Evolutionary conservation across 2,797 vertebrate genomes (phyloP).

Genomic region (Sebastes oblongus): DNA sequence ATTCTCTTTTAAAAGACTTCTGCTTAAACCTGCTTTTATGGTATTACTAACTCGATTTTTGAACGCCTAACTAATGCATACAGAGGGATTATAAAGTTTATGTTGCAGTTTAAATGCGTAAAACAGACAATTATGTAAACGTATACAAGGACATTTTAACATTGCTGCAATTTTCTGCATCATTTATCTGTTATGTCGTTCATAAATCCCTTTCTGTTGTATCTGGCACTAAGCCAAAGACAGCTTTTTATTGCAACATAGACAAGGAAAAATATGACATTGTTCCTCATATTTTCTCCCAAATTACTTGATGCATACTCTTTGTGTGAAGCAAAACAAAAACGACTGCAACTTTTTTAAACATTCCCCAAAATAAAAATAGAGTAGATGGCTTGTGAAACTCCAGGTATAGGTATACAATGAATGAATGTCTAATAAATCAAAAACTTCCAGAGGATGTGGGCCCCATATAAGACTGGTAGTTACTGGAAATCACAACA

Average conservation of each 20-base stretch:
- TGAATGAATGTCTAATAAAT: not conserved
- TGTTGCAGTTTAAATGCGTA: not conserved
- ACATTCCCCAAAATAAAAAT: not conserved
- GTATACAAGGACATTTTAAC: not conserved
- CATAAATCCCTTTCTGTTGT: not conserved
- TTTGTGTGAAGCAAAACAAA: too few relatives aligned
- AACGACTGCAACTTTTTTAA: too few relatives aligned
- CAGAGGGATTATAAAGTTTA: not conserved
- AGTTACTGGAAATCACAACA: not conserved
- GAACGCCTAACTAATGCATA: not conserved
- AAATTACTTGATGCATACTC: too few relatives aligned
- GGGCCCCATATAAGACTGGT: not conserved
- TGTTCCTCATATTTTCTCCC: not conserved
- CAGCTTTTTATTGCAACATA: not conserved
- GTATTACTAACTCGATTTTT: not conserved
- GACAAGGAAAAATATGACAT: not conserved
- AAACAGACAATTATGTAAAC: not conserved
- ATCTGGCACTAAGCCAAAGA: not conserved
- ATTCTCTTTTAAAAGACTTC: not conserved
- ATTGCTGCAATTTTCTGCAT: not conserved
- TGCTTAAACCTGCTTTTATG: not conserved
- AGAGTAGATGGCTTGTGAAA: not conserved
- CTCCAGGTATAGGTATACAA: not conserved
- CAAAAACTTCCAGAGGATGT: not conserved
- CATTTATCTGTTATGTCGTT: not conserved